phyloP scores from a whole-genome alignment of 2,113 vertebrate genomes.

The Opisthocomus hoazin region DNA sequence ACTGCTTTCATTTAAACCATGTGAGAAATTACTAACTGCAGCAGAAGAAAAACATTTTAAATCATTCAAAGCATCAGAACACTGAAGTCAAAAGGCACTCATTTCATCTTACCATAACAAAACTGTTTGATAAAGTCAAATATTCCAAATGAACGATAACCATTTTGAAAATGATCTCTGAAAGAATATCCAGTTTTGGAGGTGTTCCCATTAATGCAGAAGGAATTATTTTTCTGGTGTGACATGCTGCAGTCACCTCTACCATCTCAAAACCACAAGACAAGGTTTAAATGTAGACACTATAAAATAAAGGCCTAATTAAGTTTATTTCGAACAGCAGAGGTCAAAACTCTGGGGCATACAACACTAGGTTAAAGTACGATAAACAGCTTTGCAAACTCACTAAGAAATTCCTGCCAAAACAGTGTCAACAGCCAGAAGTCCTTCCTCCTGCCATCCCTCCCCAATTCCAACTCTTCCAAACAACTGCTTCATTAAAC shows the following conservation, averaged over 20 bases:
- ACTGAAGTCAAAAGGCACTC: not conserved
- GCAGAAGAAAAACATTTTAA: not conserved
- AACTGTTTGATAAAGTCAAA: not conserved
- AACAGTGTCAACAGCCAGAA: not conserved
- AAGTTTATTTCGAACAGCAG: not conserved
- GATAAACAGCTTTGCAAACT: not conserved
- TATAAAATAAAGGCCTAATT: not conserved
- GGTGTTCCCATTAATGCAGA: not conserved
- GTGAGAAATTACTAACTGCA: not conserved
- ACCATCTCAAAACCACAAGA: not conserved
- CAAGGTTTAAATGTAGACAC: not conserved
- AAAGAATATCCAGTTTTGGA: not conserved
- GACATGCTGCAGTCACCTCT: not conserved
- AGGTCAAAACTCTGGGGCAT: not conserved
- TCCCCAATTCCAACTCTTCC: not conserved
- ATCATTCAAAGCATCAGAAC: not conserved
- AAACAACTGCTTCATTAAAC: not conserved
- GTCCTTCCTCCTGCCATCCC: not conserved
- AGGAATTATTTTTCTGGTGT: not conserved
- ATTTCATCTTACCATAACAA: not conserved
- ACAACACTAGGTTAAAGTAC: not conserved
- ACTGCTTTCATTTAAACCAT: not conserved
- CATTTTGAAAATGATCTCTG: not conserved
- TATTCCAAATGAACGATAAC: not conserved
- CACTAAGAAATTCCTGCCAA: not conserved